These are phyloP conservation scores for Tinamus major DNA, from an alignment of 2,797 vertebrate species.

Conservation along the genomic window DNA sequence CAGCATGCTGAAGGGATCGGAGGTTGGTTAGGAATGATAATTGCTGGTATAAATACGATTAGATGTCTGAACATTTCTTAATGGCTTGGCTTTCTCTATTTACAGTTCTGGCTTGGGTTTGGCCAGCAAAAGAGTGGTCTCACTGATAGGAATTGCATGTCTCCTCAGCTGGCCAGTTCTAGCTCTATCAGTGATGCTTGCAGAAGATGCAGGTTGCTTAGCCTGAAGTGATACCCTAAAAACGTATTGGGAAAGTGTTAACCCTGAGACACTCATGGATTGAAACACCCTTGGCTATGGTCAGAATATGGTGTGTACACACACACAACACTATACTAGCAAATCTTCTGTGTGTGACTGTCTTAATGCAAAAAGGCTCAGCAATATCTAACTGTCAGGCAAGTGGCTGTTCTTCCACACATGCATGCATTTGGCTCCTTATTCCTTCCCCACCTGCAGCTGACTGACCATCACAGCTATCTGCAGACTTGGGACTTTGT, in stretches of 20 bases:
- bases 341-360: neutral
- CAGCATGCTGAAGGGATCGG: neutral
- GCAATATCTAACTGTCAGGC: neutral
- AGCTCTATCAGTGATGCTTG: neutral
- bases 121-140: neutral
- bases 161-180: neutral
- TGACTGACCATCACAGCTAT: neutral
- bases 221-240: neutral
- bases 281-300: neutral
- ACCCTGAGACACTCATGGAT: accelerated
- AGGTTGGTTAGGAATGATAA: neutral
- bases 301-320: neutral
- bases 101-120: neutral
- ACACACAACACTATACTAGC: accelerated
- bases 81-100: neutral
- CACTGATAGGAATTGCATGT: neutral
- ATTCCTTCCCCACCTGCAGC: neutral
- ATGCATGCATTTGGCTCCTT: neutral
- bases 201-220: neutral
- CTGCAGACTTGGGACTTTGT: neutral
- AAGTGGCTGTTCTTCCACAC: neutral
- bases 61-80: neutral
- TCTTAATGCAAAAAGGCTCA: neutral
- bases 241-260: neutral
- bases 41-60: neutral